Base-by-base conservation (phyloP, 2,113 vertebrate species). In the Albula goreensis region DNA sequence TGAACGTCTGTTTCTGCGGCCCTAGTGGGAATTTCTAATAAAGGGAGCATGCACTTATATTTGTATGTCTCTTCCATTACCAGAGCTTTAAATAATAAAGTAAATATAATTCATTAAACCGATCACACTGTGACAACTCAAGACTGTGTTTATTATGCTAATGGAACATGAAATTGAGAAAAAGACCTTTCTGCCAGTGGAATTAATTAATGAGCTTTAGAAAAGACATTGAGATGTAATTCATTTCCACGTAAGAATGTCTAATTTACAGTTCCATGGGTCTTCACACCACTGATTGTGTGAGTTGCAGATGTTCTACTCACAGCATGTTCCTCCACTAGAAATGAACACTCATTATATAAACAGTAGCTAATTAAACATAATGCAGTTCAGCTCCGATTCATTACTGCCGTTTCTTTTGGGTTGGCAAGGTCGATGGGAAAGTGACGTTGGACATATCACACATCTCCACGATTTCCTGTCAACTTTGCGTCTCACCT, bases 161-260 rank as follows among this genome's bases (percentile, higher is more conserved):
- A 99, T 99, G 98, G 97, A 97, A 99, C 97, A 98, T 98, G 97
- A 98, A 98, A 99, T 99, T 98, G 98, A 98, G 98, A 98, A 98
- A 98, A 98, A 98, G 97, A 97, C 97, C 97, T 98, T 97, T 97
- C 98, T 98, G 98, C 97, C 97, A 97, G 96, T 96, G 96, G 97
- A 97, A 97, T 97, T 98, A 99, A 99, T 99, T 99, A 99, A 99
- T 98, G 97, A 97, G 97, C 95, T 98, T 98, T 96, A 96, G 96
- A 97, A 97, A 97, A 97, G 96, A 96, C 96, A 96, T 96, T 94
- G 96, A 96, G 96, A 97, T 97, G 97, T 98, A 98, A 98, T 98
- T 98, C 97, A 98, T 99, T 97, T 96, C 79, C 89, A 96, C 96
- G 97, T 97, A 97, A 97, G 96, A 97, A 97, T 98, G 96, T 97